Base-by-base conservation (phyloP, 1,140 invertebrate genomes). In the Thereuonema tuberculata region DNA sequence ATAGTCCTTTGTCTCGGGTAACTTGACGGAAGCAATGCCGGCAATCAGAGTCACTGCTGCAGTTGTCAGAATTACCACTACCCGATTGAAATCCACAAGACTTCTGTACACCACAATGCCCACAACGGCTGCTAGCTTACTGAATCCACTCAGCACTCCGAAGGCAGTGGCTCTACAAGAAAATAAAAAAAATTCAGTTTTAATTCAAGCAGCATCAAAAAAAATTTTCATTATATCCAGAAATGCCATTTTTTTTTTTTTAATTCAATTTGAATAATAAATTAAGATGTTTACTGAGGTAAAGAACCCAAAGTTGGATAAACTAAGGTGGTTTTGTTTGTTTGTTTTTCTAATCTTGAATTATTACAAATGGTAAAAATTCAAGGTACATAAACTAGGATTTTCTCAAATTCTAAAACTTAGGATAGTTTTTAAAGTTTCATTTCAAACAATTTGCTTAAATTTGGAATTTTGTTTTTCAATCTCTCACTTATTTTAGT, bases 1-100 rank as follows among this genome's bases (percentile, higher is more conserved):
- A n/a, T n/a, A n/a, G 31, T 69, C 68, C 52, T 61, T 70, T 17
- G 75, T 76, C 55, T 78, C 76, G 9, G 74, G 73, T 17, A 78
- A 67, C 60, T 66, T 68, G 14, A 76, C 59, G 3, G 75, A 67
- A 0, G 63, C 56, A 20, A 78, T 61, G 3, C 75, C 75, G 15
- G 75, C 76, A 31, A 76, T 55, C n/a, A 72, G 59, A 25, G 78
- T 63, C 17, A 76, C 67, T 0, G 57, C 67, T 3, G 73, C 70
- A 5, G 77, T 74, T 3, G 75, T 68, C 49, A 78, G 62, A 69
- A 78, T 75, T n/a, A 77, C 76, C 17, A 77, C 64, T 14, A 72
- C 71, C 65, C 73, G 75, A 62, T 72, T 72, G 0, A 71, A 62
- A 54, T 72, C 70, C 14, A 78, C 71, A 31, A 78, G 65, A 55